Base-by-base conservation (phyloP, 2,888 invertebrate species). In the Bellardia bayeri region DNA sequence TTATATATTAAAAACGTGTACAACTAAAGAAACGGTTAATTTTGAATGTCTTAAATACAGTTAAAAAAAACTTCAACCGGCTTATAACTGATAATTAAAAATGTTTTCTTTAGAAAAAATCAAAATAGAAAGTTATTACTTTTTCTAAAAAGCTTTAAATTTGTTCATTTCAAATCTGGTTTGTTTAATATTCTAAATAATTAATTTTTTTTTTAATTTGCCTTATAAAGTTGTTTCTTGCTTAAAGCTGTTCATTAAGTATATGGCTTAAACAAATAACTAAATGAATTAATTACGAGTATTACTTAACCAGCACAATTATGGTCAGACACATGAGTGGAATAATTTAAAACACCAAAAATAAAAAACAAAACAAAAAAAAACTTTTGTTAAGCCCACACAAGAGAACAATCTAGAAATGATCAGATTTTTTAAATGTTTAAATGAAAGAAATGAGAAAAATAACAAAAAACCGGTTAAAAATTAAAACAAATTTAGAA, bases 221-320 rank as follows among this genome's bases (percentile, higher is more conserved):
- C 58, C 58, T n/a, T 56, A 78, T 45, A 58, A 68, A 49, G 11
- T 14, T 45, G 68, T 45, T 68, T 58, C 68, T 16, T 56, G 16
- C 42, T 40, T 76, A 6, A 51, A 56, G 42, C 45, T 5, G 49
- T 49, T 49, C 9, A 9, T 68, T 33, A 37, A 42, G 33, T 14
- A 45, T 76, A 68, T 56, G 56, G 42, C 11, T 16, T 16, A 16
- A 68, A 40, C 42, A 78, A 68, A 68, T 54, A n/a, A 23, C 11
- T n/a, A 58, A n/a, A 49, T 58, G 58, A 45, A 68, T 58, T 33
- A 45, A 79, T 79, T 79, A 16, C n/a, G n/a, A 79, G 16, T 66
- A 45, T 68, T 68, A 49, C 13, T 33, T 42, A 16, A 58, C 37
- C 16, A 16, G 2, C 9, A 58, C 42, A 42, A 33, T 56, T 45